These are phyloP conservation scores for Eupleurogrammus muticus DNA, from an alignment of 2,797 vertebrate genomes.

Conservation along the genomic window DNA sequence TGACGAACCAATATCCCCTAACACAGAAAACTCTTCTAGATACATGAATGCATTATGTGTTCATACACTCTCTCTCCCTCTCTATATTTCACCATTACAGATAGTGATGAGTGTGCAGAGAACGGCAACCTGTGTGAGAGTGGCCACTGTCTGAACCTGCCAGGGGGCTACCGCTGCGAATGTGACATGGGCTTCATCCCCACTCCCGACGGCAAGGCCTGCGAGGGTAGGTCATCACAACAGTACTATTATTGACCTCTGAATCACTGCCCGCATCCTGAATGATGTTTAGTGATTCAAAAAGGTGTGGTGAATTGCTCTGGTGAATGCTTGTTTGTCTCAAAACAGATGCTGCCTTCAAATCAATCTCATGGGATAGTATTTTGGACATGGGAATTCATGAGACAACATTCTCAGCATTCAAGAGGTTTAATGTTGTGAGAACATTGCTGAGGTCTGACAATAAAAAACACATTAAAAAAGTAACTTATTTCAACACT, in stretches of 20 bases:
- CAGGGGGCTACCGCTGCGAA: constrained; percentile 92
- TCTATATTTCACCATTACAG: constrained; percentile 68
- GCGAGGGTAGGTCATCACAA: constrained; percentile 86
- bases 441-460: constrained; percentile 21
- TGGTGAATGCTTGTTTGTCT: constrained; percentile 49
- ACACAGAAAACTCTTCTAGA: not conserved
- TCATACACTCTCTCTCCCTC: not conserved
- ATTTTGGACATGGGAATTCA: constrained; percentile 30
- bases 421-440: constrained; percentile 24
- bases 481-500: not conserved
- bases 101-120: constrained; percentile 92
- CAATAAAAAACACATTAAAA: not conserved
- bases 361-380: constrained; percentile 37
- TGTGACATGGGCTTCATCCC: constrained; percentile 95
- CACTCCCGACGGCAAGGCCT: constrained; percentile 88
- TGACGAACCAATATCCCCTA: constrained; percentile 3
- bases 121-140: constrained; percentile 92
- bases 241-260: constrained; percentile 1
- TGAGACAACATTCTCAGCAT: constrained; percentile 19
- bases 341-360: constrained; percentile 50
- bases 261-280: constrained; percentile 21
- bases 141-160: constrained; percentile 91
- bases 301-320: constrained; percentile 29
- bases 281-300: constrained; percentile 31
- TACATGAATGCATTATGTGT: not conserved